Base-by-base conservation (phyloP, 2,888 invertebrate species). In the Hemithea aestivaria region DNA sequence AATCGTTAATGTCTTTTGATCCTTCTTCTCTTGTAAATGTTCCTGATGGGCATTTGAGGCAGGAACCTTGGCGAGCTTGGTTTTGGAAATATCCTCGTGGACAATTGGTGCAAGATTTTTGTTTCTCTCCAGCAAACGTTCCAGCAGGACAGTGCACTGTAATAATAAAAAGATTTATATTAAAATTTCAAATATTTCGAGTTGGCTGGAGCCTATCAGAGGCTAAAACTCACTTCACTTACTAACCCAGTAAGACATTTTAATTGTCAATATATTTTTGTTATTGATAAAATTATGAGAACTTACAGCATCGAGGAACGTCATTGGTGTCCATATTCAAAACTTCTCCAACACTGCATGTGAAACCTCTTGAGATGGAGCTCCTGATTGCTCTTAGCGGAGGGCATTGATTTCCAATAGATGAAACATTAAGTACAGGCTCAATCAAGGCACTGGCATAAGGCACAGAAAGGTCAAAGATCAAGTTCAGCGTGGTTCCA, bases 61-160 rank as follows among this genome's bases (percentile, higher is more conserved):
- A 99, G 0, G 93, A 90, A 1, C 96, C 96, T 88, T 97, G 96
- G 26, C 96, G 91, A 45, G 95, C 95, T 59, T 93, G 91, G 63
- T 97, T 97, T 81, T 98, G 98, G 79, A 97, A 99, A 69, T 92
- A 96, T 8, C 98, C 99, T 58, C 93, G 90, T 1, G 95, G 94
- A 70, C 99, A 99, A 67, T 94, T 92, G 1, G 95, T 94, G 74
- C 99, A 99, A 40, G 92, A 90, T 64, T 95, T 94, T 81, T 97
- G 96, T 59, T 96, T 96, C 56, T 94, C 94, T 10, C 93, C 93
- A 25, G 97, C 96, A 64, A 92, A 97, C 0, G 98, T 97, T 61
- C 99, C 99, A 54, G 97, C 97, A 5, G 99, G 98, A 71, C 99
- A 99, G 67, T 98, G 96, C 46, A 98, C 95, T 95, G 62, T 54